Conservation (phyloP, 2,888 invertebrate genomes). For the Caenorhabditis parvicauda region DNA sequence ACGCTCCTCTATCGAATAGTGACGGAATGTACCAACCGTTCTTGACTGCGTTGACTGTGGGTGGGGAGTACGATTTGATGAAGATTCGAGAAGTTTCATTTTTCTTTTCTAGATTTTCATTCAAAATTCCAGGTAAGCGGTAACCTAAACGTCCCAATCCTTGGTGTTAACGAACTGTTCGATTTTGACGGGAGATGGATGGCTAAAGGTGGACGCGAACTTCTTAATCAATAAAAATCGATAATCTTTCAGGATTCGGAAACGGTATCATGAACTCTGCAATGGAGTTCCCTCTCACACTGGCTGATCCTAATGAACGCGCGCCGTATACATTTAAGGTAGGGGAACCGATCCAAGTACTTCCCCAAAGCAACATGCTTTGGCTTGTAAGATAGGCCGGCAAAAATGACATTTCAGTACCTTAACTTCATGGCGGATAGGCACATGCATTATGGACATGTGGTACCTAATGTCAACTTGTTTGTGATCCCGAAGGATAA, state of each 20-base stretch:
- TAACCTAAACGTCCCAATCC: constrained; percentile 47
- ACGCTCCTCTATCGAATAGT: constrained; percentile 37
- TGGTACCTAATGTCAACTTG: constrained; percentile 49
- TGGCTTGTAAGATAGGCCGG: not conserved
- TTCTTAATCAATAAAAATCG: not conserved
- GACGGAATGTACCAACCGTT: constrained; percentile 50
- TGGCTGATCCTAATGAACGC: constrained; percentile 52
- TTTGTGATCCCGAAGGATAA: constrained; percentile 49
- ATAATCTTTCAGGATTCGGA: constrained; percentile 26
- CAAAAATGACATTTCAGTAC: constrained; percentile 17
- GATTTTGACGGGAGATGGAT: constrained; percentile 53
- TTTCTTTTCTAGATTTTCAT: not conserved
- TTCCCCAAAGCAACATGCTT: not conserved
- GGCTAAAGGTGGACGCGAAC: constrained; percentile 31
- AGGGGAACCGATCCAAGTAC: not conserved
- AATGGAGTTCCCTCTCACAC: constrained; percentile 52
- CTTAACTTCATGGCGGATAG: constrained; percentile 57
- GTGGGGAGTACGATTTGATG: constrained; percentile 49
- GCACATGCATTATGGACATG: constrained; percentile 49
- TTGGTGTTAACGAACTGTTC: constrained; percentile 52
- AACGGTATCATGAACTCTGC: constrained; percentile 52
- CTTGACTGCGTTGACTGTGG: constrained; percentile 34
- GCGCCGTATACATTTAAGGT: constrained; percentile 50
- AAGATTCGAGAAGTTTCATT: constrained; percentile 51
- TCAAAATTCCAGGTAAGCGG: too few species aligned